Conservation (phyloP, 2,113 vertebrate genomes). For the Menura novaehollandiae region DNA sequence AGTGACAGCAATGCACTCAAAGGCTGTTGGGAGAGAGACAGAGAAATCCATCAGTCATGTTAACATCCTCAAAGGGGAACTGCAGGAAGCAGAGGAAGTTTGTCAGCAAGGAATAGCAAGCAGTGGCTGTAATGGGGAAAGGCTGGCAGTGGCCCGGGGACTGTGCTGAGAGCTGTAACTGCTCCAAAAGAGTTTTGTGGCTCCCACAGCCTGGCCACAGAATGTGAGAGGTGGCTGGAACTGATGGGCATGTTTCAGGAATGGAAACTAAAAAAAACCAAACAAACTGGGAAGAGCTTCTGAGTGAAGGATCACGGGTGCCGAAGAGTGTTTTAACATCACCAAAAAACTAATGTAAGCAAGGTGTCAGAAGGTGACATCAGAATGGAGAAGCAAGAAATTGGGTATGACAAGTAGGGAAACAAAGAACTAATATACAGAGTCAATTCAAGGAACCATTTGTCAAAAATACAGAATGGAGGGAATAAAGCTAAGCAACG, state of each 20-base stretch:
- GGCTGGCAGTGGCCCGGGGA: not conserved
- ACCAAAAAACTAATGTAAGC: not conserved
- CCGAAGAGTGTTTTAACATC: not conserved
- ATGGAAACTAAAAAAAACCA: not conserved
- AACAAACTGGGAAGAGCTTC: not conserved
- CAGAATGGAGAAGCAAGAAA: not conserved
- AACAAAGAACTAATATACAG: not conserved
- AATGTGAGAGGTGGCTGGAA: not conserved
- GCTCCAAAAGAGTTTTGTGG: not conserved
- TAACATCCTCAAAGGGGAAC: not conserved
- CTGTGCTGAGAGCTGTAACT: fast-evolving
- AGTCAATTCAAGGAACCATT: not conserved
- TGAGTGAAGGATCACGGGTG: not conserved
- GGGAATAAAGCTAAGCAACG: not conserved
- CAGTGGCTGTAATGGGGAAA: not conserved
- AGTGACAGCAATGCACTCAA: not conserved
- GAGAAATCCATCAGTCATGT: not conserved
- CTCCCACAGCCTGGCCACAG: not conserved
- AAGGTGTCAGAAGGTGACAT: not conserved
- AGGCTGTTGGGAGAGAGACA: not conserved
- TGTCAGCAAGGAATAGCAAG: not conserved
- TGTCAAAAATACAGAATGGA: not conserved
- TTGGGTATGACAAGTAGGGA: not conserved
- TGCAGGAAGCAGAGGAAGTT: not conserved
- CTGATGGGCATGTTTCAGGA: not conserved